Evolutionary conservation across 2,888 invertebrate genomes (phyloP).

Genomic region (Aspidapion aeneum): DNA sequence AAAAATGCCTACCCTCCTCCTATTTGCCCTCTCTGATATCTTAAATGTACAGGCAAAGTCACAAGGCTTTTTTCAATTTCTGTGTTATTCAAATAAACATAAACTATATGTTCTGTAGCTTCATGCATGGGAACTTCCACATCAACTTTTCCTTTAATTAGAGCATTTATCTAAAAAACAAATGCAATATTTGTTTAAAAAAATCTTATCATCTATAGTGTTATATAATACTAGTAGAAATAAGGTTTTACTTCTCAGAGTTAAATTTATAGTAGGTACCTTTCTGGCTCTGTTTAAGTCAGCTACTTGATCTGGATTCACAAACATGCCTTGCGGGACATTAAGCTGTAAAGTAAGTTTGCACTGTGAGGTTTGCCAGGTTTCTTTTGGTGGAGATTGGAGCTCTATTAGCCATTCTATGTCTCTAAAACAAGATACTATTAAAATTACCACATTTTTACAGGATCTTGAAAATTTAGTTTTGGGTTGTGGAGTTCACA

Average conservation of each 20-base stretch:
- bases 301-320: conserved; percentile 48
- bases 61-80: conserved; percentile 39
- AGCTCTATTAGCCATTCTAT: conserved; percentile 49
- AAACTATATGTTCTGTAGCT: conserved; percentile 41
- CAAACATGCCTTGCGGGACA: conserved; percentile 45
- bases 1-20: conserved; percentile 43
- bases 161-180: conserved; percentile 37
- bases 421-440: conserved; percentile 39
- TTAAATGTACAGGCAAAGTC: conserved; percentile 48
- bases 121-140: conserved; percentile 46
- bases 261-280: conserved; percentile 18
- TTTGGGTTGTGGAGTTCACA: too few species aligned
- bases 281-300: conserved; percentile 42
- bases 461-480: background rate
- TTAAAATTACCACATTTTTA: conserved; percentile 10
- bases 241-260: too few species aligned
- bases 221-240: conserved; percentile 24
- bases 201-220: too few species aligned
- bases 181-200: background rate
- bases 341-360: conserved; percentile 40
- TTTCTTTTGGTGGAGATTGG: conserved; percentile 26
- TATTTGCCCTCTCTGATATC: conserved; percentile 50
- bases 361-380: conserved; percentile 37
- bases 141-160: conserved; percentile 45
- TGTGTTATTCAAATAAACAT: conserved; percentile 40